phyloP scores from a whole-genome alignment of 2,888 invertebrate species.

The Eupithecia tripunctaria region DNA sequence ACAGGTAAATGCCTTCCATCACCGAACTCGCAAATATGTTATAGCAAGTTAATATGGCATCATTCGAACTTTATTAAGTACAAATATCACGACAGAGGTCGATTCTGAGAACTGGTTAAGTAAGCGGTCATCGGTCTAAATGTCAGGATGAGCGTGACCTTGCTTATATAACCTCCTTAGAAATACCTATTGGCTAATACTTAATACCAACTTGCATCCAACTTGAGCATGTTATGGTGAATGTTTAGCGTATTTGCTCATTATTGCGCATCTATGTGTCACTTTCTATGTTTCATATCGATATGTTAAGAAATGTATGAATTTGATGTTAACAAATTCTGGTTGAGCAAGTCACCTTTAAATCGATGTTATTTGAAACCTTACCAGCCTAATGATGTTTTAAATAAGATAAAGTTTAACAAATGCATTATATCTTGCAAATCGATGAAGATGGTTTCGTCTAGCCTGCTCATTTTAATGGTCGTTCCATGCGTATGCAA shows the following conservation, averaged over 20 bases:
- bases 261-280: constrained; percentile 36
- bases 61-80: constrained; percentile 27
- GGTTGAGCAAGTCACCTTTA: constrained; percentile 6
- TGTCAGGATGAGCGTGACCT: constrained; percentile 79
- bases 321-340: constrained; percentile 13
- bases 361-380: background rate
- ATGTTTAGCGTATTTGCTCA: constrained; percentile 38
- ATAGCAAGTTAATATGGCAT: constrained; percentile 6
- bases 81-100: constrained; percentile 51
- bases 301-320: constrained; percentile 20
- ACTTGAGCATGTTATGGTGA: constrained; percentile 44
- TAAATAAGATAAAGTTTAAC: background rate
- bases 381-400: background rate
- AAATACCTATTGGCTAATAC: constrained; percentile 71
- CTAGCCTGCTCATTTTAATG: background rate
- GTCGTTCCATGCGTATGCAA: background rate
- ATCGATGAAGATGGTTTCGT: background rate
- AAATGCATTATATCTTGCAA: background rate
- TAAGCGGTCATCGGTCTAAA: constrained; percentile 76
- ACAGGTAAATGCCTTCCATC: constrained; percentile 60
- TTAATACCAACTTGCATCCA: constrained; percentile 55
- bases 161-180: constrained; percentile 76
- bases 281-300: constrained; percentile 31
- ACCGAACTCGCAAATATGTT: background rate
- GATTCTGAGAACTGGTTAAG: constrained; percentile 69